Evolutionary conservation across 53 echinoderm and acorn worm species (phyloP).

Genomic region (Echinarachnius parma): DNA sequence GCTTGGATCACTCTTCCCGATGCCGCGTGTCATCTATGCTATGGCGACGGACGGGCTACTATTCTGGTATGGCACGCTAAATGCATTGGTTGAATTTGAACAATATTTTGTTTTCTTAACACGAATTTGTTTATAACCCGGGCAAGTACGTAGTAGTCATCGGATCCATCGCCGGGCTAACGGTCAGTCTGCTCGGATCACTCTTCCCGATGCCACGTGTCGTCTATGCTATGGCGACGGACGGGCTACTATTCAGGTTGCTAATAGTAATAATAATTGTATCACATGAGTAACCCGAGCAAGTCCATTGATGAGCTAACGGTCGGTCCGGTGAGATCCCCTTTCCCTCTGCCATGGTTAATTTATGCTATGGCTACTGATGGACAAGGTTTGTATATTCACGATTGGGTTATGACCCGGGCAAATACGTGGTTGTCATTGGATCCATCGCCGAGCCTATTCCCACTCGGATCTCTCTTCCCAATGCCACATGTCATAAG

Average conservation of each 20-base stretch:
- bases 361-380: no score
- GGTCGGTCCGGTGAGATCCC: no score
- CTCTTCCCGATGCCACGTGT: conserved; percentile 95
- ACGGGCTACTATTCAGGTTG: conserved; percentile 93
- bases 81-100: no score
- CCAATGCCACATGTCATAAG: conserved; percentile 94
- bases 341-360: no score
- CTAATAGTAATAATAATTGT: no score
- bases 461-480: conserved; percentile 94
- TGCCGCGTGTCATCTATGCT: conserved; percentile 94
- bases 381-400: no score
- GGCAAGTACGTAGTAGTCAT: conserved; percentile 84
- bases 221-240: conserved; percentile 94
- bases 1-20: conserved; percentile 92
- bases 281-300: no score
- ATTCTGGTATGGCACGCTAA: no score
- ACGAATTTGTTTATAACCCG: no score
- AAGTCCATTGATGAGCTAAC: no score
- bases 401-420: no score
- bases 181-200: conserved; percentile 92
- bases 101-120: no score
- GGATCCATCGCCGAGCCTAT: conserved; percentile 84
- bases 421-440: conserved; percentile 78
- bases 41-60: conserved; percentile 89
- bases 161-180: conserved; percentile 82